A percentile compares a stretch with the other conserved stretches of the same genome.
phyloP scores from a whole-genome alignment of 2,113 vertebrate species.

The Ochotona princeps region DNA sequence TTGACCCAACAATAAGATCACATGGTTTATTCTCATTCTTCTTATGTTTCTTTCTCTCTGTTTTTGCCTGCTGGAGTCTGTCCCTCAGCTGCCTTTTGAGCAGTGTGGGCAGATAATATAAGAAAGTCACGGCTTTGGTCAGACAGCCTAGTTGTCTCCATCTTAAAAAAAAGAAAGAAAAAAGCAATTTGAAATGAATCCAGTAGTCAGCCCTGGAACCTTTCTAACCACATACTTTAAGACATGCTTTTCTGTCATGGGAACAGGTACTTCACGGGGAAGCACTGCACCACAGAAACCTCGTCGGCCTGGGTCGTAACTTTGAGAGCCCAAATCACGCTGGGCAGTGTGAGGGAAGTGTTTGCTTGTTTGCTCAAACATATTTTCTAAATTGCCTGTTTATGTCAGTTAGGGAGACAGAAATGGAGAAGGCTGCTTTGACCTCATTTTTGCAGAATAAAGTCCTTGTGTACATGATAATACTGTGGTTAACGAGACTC shows the following conservation, averaged over 20 bases:
- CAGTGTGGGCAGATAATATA: not conserved
- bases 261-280: constrained; percentile 7
- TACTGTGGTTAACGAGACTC: not conserved
- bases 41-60: too few relatives aligned
- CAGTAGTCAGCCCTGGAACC: not conserved
- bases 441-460: constrained; percentile 33
- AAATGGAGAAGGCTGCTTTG: not conserved
- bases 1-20: constrained; percentile 8
- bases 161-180: not conserved
- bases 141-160: constrained; percentile 5
- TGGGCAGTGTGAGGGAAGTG: not conserved
- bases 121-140: not conserved
- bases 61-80: not conserved
- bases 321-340: not conserved
- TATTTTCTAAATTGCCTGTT: constrained; percentile 61
- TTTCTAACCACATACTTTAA: constrained; percentile 18
- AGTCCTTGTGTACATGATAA: not conserved
- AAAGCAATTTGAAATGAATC: not conserved
- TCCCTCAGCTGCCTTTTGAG: not conserved
- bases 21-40: not conserved
- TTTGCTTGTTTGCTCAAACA: constrained; percentile 41
- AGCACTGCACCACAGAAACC: constrained; percentile 39
- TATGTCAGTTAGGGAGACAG: constrained; percentile 21
- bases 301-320: constrained; percentile 2
- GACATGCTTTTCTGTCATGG: not conserved